A percentile compares a stretch with the other conserved stretches of the same genome.
Evolutionary conservation across 2,113 vertebrate genomes (phyloP).

Genomic region (Gopherus evgoodei): DNA sequence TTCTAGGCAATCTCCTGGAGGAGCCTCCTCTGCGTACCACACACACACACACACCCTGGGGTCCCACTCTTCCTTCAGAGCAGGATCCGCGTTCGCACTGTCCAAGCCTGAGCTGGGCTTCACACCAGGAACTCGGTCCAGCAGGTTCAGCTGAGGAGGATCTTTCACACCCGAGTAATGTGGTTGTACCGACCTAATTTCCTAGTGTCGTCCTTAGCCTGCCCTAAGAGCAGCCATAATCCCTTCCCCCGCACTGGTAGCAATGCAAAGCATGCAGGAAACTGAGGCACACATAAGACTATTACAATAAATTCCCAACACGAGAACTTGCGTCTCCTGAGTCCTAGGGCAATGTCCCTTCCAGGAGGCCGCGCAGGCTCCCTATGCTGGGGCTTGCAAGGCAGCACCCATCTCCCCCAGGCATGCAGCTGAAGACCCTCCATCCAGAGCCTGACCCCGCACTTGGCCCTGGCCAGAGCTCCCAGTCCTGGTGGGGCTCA

Average conservation of each 20-base stretch:
- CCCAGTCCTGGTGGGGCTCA: too few relatives aligned
- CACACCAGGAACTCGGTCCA: too few relatives aligned
- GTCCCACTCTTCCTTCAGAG: too few relatives aligned
- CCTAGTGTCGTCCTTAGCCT: too few relatives aligned
- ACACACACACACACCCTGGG: too few relatives aligned
- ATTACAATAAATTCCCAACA: neutral
- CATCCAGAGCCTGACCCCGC: neutral
- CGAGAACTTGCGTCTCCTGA: too few relatives aligned
- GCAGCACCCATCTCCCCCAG: neutral
- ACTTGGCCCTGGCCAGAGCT: neutral
- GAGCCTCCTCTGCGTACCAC: too few relatives aligned
- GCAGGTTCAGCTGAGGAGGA: neutral
- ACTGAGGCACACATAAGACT: neutral
- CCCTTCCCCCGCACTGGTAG: neutral
- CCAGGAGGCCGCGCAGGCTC: neutral
- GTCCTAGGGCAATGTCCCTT: neutral
- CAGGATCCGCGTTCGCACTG: neutral
- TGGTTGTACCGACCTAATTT: too few relatives aligned
- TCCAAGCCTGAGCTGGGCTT: neutral
- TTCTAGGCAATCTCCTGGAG: neutral
- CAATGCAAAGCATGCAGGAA: neutral
- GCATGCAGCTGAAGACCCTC: neutral
- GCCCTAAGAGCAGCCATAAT: too few relatives aligned
- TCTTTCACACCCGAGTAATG: too few relatives aligned
- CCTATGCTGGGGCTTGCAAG: constrained; percentile 51